Evolutionary conservation across 2,888 invertebrate species (phyloP), one percentile per base, ranked within the genome.

Genomic region (Byasa hedistus): DNA sequence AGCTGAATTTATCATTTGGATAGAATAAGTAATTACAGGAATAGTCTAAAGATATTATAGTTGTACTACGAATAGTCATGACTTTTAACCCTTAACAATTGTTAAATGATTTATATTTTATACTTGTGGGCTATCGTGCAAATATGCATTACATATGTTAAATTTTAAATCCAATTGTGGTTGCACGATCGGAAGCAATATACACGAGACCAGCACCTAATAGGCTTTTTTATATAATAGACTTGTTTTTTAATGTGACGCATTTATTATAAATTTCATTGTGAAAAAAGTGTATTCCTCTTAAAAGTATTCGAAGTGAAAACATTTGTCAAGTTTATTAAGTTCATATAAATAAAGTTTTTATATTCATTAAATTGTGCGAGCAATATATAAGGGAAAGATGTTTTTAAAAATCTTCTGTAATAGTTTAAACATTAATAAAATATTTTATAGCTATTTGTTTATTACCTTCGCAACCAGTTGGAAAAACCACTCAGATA

Each of bases 71-170:
- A 15, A 44, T 44, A 17, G 15, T 44, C 44, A 44, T 15, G 19
- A 4, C 7, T 10, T 17, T 15, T 4, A 44, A 44, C 19, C 44
- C 44, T 44, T 44, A 44, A 19, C 44, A 17, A 44, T 44, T 44
- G 19, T 19, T 44, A 17, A 44, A 44, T 4, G 1, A 44, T 44
- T 44, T 44, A 44, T 10, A 10, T 10, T 32, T 5, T 44, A 44
- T 44, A 44, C 44, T 44, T 44, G 44, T 51, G 52, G 57, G 23
- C 56, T 51, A 24, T 17, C 19, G 19, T 58, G 21, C n/a, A 63
- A n/a, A 56, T 32, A 22, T 62, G 21, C 48, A 44, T 44, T 44
- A 44, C 17, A 19, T 19, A 19, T 19, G 44, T 44, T 44, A 17
- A 44, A 44, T 44, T 44, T 44, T 44, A 44, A 44, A 44, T 44